Evolutionary conservation across 2,888 invertebrate genomes (phyloP).

Genomic region (Ophion slaviceki): DNA sequence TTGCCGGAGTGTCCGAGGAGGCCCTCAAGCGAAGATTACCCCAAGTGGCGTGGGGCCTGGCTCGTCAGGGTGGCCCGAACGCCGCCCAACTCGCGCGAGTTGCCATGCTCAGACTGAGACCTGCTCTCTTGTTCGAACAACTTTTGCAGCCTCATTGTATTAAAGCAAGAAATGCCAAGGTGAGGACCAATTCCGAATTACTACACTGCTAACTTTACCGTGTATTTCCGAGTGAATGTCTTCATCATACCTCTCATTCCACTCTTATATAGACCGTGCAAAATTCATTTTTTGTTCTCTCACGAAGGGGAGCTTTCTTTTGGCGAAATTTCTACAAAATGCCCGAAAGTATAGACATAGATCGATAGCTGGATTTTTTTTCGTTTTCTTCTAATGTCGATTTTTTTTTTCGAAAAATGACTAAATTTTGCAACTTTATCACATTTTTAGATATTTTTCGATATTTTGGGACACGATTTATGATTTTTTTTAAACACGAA

Average conservation of each 20-base stretch:
- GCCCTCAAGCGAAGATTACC: slow-evolving; percentile 82
- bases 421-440: too few species aligned
- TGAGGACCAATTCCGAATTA: slow-evolving; percentile 52
- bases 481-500: too few species aligned
- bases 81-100: slow-evolving; percentile 82
- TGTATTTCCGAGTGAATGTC: neutral
- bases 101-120: slow-evolving; percentile 84
- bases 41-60: slow-evolving; percentile 83
- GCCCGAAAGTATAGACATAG: too few species aligned
- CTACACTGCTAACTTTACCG: neutral
- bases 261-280: neutral
- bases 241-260: neutral
- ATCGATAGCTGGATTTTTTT: too few species aligned
- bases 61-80: slow-evolving; percentile 84
- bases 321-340: too few species aligned
- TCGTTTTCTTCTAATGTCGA: too few species aligned
- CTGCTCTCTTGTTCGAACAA: slow-evolving; percentile 85
- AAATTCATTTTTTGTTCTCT: too few species aligned
- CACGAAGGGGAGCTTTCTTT: too few species aligned
- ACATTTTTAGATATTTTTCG: too few species aligned
- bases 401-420: too few species aligned
- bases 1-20: slow-evolving; percentile 79
- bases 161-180: slow-evolving; percentile 81
- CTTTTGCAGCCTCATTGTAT: slow-evolving; percentile 84
- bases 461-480: too few species aligned